Evolutionary conservation across 2,797 vertebrate genomes (phyloP), one percentile per base, ranked within the genome.

Genomic region (Macropodus opercularis): DNA sequence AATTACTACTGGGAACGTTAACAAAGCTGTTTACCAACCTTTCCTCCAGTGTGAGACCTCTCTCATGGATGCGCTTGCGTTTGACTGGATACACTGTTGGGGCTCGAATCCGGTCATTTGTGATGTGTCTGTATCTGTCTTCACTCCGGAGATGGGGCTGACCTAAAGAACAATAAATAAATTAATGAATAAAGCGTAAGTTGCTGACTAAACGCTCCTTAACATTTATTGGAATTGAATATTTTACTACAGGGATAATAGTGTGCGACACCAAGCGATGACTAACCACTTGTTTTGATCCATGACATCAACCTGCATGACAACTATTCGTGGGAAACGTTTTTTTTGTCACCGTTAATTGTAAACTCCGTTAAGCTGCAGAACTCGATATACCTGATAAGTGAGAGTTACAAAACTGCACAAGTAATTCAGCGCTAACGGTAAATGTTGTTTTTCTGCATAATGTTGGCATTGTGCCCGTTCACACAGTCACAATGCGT

Each of bases 381-480:
- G 56, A 92, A 92, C 92, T 64, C 12, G 92, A 90, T 80, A 64
- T 69, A 90, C 92, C 83, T 83, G 92, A 91, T 90, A 38, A 47
- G 79, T 73, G 51, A 81, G 71, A 43, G 60, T 87, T 91, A 67
- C 86, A 89, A 88, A 79, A 85, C 52, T 8, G 48, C 79, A 71
- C 88, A 92, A 90, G 90, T 93, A 91, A 92, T 92, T 89, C 86
- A 89, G 46, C 83, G 62, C 75, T 93, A 93, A 93, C 92, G 88
- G 91, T 92, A 90, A 92, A 88, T 82, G 79, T 90, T 91, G 89
- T 91, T 91, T 87, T 91, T 84, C 80, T 82, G 64, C 71, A 55
- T 68, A 32, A 74, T 76, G 47, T 68, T 90, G 87, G 85, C 86
- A 65, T 34, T 13, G 35, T 35, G 77, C 86, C 81, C 46, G 21